phyloP scores from a whole-genome alignment of 2,113 vertebrate species.

The Brienomyrus longianalis region DNA sequence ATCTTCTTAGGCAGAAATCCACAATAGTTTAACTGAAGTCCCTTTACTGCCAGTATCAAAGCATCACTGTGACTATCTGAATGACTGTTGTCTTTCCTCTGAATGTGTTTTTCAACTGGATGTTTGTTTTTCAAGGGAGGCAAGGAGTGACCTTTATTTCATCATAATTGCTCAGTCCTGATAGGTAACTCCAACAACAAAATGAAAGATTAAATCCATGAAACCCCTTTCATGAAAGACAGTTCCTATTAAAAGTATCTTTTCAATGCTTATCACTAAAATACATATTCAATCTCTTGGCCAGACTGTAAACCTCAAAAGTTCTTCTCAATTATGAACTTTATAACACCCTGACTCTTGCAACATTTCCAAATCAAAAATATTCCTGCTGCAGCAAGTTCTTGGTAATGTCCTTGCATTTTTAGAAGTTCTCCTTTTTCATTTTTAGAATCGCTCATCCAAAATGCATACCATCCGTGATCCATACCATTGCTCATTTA shows the following conservation, averaged over 20 bases:
- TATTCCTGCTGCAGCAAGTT: background rate
- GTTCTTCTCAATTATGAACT: background rate
- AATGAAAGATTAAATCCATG: background rate
- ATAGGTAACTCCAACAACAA: background rate
- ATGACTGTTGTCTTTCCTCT: background rate
- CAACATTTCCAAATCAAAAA: background rate
- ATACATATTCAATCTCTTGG: background rate
- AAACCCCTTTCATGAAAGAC: background rate
- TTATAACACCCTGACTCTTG: slow-evolving; percentile 13
- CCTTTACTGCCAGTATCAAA: background rate
- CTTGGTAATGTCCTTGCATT: background rate
- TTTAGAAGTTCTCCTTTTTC: slow-evolving; percentile 8
- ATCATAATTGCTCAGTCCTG: background rate
- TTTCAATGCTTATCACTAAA: background rate
- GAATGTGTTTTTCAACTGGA: background rate
- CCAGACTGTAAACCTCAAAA: background rate
- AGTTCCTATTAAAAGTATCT: background rate
- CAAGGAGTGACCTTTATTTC: background rate
- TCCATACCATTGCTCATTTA: background rate
- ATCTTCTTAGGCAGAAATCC: background rate
- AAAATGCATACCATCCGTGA: background rate
- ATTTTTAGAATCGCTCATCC: background rate
- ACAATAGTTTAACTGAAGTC: background rate
- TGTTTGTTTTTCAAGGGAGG: background rate
- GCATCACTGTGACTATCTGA: background rate